Evolutionary conservation across 2,797 vertebrate genomes (phyloP).

Genomic region (Macrochelys suwanniensis): DNA sequence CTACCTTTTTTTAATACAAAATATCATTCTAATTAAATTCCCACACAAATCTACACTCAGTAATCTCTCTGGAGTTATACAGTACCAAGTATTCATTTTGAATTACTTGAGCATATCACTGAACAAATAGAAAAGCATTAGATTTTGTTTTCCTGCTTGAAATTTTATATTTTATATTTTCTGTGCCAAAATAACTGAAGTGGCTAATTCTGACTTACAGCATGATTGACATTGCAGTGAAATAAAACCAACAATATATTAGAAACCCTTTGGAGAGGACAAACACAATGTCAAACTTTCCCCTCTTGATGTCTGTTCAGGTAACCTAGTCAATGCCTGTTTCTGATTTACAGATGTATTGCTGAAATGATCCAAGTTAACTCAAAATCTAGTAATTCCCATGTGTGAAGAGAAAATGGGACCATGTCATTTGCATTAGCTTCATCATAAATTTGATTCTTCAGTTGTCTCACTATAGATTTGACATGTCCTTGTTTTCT

Average conservation of each 20-base stretch:
- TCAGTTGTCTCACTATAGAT: neutral
- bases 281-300: neutral
- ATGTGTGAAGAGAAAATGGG: slow-evolving; percentile 45
- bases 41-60: neutral
- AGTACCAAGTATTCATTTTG: neutral
- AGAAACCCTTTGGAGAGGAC: neutral
- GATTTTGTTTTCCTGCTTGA: rapidly evolving
- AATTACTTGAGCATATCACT: neutral
- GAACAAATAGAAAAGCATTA: neutral
- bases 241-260: rapidly evolving
- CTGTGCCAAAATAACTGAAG: neutral
- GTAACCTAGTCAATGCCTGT: neutral
- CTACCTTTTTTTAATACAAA: neutral
- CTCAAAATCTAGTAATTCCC: slow-evolving; percentile 46
- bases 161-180: neutral
- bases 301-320: slow-evolving; percentile 3
- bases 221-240: neutral
- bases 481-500: neutral
- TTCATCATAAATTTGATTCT: slow-evolving; percentile 3
- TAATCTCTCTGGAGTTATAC: neutral
- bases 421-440: neutral
- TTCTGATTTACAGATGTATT: neutral
- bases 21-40: neutral
- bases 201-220: neutral
- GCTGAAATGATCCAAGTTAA: slow-evolving; percentile 28